Evolutionary conservation across 1,140 invertebrate species (phyloP).

Genomic region (Arctopsyche grandis): DNA sequence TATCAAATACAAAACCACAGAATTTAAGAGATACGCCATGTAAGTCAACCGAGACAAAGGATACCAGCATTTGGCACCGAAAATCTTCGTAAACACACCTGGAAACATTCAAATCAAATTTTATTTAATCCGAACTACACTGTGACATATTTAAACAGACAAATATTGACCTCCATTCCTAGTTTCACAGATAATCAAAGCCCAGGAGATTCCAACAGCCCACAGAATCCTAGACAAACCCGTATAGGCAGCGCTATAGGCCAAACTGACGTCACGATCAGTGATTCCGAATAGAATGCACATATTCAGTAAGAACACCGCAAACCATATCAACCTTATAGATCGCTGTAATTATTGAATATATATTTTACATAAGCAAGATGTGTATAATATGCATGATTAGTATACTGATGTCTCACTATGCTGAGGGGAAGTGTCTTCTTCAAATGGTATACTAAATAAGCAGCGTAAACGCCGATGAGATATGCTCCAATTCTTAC

Average conservation of each 20-base stretch:
- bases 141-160: too few species aligned
- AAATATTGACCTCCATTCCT: slow-evolving; percentile 59
- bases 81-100: slow-evolving; percentile 62
- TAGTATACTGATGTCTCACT: too few species aligned
- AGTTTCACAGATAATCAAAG: slow-evolving; percentile 65
- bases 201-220: slow-evolving; percentile 65
- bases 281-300: background rate
- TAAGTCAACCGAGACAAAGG: slow-evolving; percentile 66
- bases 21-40: slow-evolving; percentile 66
- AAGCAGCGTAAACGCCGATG: slow-evolving; percentile 63
- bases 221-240: slow-evolving; percentile 62
- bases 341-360: too few species aligned
- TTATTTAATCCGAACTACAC: too few species aligned
- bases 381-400: too few species aligned
- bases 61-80: slow-evolving; percentile 62
- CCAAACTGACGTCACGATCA: slow-evolving; percentile 53
- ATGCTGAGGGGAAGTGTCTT: slow-evolving; percentile 58
- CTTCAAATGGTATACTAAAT: slow-evolving; percentile 60
- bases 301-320: background rate
- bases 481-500: slow-evolving; percentile 65
- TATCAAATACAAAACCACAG: slow-evolving; percentile 56
- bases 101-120: slow-evolving; percentile 55
- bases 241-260: slow-evolving; percentile 60
- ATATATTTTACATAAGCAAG: too few species aligned
- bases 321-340: background rate